A percentile compares a stretch with the other conserved stretches of the same genome.
Conservation (phyloP, 1,140 invertebrate genomes). For the Drosophila kepulauana region DNA sequence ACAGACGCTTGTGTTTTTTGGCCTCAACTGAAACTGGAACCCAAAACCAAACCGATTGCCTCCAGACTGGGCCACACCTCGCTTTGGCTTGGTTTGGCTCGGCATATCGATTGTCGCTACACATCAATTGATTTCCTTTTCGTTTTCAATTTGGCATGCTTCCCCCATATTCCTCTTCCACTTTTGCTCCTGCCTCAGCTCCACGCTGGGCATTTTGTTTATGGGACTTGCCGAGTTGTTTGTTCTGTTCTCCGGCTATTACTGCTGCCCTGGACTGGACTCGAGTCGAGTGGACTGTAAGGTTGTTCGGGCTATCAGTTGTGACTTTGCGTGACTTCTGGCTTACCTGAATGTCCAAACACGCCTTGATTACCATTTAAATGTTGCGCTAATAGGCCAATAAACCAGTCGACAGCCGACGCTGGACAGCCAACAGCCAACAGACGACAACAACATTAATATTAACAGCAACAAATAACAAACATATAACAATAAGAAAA, state of each 20-base stretch:
- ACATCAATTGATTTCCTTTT: constrained; percentile 81
- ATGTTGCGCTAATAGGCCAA: constrained; percentile 82
- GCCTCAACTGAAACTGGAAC: constrained; percentile 19
- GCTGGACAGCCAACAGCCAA: constrained; percentile 31
- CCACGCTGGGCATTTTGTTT: constrained; percentile 56
- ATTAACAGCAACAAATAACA: constrained; percentile 41
- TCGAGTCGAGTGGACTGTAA: constrained; percentile 6
- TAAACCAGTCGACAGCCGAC: constrained; percentile 69
- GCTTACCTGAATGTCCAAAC: constrained; percentile 64
- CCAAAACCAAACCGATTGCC: constrained; percentile 38
- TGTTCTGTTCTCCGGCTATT: constrained; percentile 27
- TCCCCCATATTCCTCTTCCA: neutral
- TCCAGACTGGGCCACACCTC: constrained; percentile 53
- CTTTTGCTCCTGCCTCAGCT: neutral
- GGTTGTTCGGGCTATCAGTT: constrained; percentile 45
- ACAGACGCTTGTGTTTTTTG: constrained; percentile 51
- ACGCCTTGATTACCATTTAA: constrained; percentile 82
- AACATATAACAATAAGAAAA: constrained; percentile 15
- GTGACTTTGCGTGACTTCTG: constrained; percentile 78
- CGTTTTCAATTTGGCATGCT: constrained; percentile 68
- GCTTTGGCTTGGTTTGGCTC: neutral
- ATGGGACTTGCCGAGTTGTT: constrained; percentile 60
- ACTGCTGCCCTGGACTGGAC: neutral
- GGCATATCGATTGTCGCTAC: constrained; percentile 72
- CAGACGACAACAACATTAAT: constrained; percentile 28